Conservation (phyloP, 2,113 vertebrate species). For the Felis catus region DNA sequence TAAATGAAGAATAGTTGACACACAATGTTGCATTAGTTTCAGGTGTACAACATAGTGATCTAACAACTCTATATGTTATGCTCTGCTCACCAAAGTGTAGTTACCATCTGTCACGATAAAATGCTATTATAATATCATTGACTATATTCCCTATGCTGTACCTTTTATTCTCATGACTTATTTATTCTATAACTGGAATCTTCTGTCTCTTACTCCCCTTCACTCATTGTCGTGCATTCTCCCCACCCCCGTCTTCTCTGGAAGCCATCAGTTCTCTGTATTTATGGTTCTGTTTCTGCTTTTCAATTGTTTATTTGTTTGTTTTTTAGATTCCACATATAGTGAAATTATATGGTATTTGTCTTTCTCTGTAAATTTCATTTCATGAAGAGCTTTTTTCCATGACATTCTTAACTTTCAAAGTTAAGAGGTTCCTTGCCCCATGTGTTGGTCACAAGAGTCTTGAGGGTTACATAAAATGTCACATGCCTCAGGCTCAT, state of each 20-base stretch:
- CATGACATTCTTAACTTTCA: not conserved
- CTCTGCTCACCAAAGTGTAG: not conserved
- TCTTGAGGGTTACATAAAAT: constrained; percentile 21
- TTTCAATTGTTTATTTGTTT: not conserved
- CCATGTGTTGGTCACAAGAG: constrained; percentile 37
- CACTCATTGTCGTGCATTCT: not conserved
- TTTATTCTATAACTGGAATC: not conserved
- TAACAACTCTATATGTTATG: not conserved
- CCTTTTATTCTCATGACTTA: not conserved
- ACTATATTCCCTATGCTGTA: not conserved
- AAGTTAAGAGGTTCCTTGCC: not conserved
- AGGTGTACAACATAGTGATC: not conserved
- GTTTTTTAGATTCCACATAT: not conserved
- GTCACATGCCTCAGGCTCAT: constrained; percentile 41
- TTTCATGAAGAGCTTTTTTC: not conserved
- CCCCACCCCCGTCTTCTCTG: not conserved
- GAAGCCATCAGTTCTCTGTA: not conserved
- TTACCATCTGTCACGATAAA: not conserved
- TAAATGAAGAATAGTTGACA: not conserved
- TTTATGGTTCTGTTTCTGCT: not conserved
- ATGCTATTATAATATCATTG: not conserved
- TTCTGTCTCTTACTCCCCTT: not conserved
- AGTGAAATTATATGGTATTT: not conserved
- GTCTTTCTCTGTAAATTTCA: not conserved
- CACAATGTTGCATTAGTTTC: not conserved